Evolutionary conservation across 2,113 vertebrate species (phyloP).

Genomic region (Calidris pugnax): DNA sequence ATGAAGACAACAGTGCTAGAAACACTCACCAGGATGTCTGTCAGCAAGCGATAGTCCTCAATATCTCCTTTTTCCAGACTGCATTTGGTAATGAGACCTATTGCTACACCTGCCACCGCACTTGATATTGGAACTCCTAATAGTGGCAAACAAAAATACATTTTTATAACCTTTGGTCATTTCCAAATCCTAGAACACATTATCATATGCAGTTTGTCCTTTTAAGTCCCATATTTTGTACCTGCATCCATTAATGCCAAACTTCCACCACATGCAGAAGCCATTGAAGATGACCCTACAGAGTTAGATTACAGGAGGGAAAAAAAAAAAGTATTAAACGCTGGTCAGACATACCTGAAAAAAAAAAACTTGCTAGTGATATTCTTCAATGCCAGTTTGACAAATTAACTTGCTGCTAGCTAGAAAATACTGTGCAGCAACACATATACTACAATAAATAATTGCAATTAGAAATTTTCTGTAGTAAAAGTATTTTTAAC

Average conservation of each 20-base stretch:
- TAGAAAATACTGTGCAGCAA: neutral
- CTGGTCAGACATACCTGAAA: neutral
- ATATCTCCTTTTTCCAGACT: conserved; percentile 81
- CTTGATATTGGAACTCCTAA: conserved; percentile 92
- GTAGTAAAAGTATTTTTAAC: neutral
- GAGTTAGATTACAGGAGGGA: neutral
- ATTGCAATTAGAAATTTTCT: neutral
- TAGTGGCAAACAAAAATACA: neutral
- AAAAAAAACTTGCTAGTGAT: neutral
- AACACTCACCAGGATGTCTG: conserved; percentile 91
- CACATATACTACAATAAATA: neutral
- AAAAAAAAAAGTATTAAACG: neutral
- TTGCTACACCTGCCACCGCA: conserved; percentile 91
- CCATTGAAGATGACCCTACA: conserved; percentile 96
- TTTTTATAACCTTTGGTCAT: neutral
- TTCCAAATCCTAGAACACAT: neutral
- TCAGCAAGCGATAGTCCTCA: conserved; percentile 91
- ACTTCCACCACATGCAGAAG: conserved; percentile 92
- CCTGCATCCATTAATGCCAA: conserved; percentile 98
- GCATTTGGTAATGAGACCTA: conserved; percentile 88
- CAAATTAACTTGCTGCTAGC: neutral
- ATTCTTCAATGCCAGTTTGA: neutral
- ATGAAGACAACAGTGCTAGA: neutral
- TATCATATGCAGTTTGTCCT: neutral
- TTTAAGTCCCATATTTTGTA: conserved; percentile 14